Conservation (phyloP, 1,140 invertebrate species). For the Rhagoletis zephyria region DNA sequence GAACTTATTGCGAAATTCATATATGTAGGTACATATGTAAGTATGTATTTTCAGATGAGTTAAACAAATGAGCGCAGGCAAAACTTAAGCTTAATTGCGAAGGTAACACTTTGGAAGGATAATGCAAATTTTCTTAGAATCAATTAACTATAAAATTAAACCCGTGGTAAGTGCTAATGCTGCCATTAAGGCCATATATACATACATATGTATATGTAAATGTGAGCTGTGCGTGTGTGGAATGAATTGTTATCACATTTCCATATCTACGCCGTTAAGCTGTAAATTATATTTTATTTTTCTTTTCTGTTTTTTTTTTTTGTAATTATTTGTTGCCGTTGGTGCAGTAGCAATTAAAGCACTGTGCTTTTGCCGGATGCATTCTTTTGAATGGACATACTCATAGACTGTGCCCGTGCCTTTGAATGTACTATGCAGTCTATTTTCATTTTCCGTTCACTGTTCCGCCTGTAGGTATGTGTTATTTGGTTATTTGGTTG, state of each 20-base stretch:
- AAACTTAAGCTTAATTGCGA: neutral
- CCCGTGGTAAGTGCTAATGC: neutral
- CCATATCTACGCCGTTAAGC: neutral
- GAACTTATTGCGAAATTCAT: neutral
- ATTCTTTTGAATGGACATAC: neutral
- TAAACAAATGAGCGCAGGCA: neutral
- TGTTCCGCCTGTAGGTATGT: neutral
- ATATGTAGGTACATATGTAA: too few relatives aligned
- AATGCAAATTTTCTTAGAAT: neutral
- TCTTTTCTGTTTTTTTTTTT: neutral
- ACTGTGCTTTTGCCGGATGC: neutral
- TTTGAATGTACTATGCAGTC: neutral
- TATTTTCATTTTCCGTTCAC: constrained; percentile 1
- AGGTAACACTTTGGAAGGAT: neutral
- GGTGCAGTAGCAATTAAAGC: neutral
- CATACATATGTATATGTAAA: neutral
- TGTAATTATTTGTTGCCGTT: neutral
- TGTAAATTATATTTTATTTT: neutral
- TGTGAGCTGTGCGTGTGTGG: neutral
- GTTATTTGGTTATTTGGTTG: neutral
- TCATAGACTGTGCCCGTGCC: neutral
- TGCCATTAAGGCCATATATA: neutral
- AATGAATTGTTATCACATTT: neutral
- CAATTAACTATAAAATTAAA: too few relatives aligned
- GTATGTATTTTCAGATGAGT: neutral